Evolutionary conservation across 2,888 invertebrate species (phyloP).

Genomic region (Tachina lurida): DNA sequence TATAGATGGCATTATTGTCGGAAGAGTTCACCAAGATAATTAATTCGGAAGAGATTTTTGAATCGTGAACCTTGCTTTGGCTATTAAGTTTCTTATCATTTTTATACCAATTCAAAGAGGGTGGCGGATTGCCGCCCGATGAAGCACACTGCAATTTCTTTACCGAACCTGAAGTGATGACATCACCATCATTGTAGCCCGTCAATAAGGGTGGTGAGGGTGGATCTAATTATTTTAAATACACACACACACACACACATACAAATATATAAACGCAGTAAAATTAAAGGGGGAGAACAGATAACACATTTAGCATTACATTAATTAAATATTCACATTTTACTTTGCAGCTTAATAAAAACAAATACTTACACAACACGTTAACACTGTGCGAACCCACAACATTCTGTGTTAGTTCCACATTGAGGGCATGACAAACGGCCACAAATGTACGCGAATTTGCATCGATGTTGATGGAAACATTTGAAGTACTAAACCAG

Average conservation of each 20-base stretch:
- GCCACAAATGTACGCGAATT: conserved; percentile 79
- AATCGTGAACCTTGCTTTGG: conserved; percentile 76
- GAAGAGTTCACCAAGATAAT: conserved; percentile 80
- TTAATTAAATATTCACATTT: conserved; percentile 58
- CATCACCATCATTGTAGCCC: conserved; percentile 80
- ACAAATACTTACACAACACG: conserved; percentile 79
- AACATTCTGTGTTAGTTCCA: conserved; percentile 80
- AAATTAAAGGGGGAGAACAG: conserved; percentile 16
- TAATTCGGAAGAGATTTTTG: conserved; percentile 78
- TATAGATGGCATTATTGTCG: conserved; percentile 81
- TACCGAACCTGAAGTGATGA: conserved; percentile 80
- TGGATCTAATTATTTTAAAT: conserved; percentile 75
- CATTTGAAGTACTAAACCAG: conserved; percentile 80
- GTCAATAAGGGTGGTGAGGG: conserved; percentile 79
- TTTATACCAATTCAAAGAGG: conserved; percentile 79
- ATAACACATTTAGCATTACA: conserved; percentile 2
- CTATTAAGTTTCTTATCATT: conserved; percentile 80
- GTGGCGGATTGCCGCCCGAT: conserved; percentile 80
- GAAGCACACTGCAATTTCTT: conserved; percentile 79
- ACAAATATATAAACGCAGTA: background rate
- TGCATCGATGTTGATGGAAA: conserved; percentile 77
- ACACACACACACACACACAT: background rate
- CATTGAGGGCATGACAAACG: conserved; percentile 80
- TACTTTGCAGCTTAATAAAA: conserved; percentile 47
- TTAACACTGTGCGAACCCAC: conserved; percentile 81